A percentile compares a stretch with the other conserved stretches of the same genome.
phyloP scores from a whole-genome alignment of 2,797 vertebrate species.

The Leptoclinus maculatus region DNA sequence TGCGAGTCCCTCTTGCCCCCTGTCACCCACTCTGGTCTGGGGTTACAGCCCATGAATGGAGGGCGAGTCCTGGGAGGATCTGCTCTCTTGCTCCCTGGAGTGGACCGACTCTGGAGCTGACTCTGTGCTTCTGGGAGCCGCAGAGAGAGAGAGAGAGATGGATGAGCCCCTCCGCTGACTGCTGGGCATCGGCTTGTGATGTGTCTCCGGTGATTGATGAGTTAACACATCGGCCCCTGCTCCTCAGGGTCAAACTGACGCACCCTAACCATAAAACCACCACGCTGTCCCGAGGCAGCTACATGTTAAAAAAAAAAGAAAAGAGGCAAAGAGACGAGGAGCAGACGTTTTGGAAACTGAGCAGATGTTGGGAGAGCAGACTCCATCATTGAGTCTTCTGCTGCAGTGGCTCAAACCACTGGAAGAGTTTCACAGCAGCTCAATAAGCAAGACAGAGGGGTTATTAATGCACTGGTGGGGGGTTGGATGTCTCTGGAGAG shows the following conservation, averaged over 20 bases:
- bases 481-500: constrained; percentile 47
- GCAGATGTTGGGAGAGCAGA: constrained; percentile 71
- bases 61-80: constrained; percentile 68
- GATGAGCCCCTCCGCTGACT: constrained; percentile 68
- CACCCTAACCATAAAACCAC: constrained; percentile 38
- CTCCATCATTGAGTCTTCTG: constrained; percentile 63
- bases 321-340: constrained; percentile 24
- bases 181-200: constrained; percentile 42
- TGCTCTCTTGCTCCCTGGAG: constrained; percentile 69
- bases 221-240: constrained; percentile 58
- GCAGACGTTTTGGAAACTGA: constrained; percentile 42
- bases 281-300: constrained; percentile 49
- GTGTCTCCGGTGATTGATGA: constrained; percentile 81
- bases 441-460: constrained; percentile 64
- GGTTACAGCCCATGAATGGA: constrained; percentile 74
- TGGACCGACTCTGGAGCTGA: constrained; percentile 72
- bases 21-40: constrained; percentile 59
- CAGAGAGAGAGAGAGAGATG: constrained; percentile 81
- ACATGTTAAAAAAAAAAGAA: constrained; percentile 39
- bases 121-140: constrained; percentile 70
- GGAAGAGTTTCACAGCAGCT: constrained; percentile 52
- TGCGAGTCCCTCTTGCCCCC: constrained; percentile 49
- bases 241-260: constrained; percentile 59
- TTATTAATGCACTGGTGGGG: constrained; percentile 68
- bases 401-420: constrained; percentile 43